Conservation (phyloP, 2,113 vertebrate species). For the Nycticryphes semicollaris region DNA sequence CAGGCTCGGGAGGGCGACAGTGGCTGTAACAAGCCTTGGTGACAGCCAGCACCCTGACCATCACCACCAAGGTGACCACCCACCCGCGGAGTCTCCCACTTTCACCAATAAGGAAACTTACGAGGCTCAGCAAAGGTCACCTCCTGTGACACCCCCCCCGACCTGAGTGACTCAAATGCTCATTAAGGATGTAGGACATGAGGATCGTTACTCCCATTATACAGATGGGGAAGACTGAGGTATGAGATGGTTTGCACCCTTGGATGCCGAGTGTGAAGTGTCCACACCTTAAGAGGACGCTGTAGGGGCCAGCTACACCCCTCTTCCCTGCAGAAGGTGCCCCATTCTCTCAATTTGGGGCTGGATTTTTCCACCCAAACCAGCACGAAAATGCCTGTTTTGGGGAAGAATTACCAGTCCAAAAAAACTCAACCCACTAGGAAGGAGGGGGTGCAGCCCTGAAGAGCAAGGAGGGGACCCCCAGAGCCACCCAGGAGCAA, state of each 20-base stretch:
- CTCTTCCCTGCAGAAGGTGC: neutral
- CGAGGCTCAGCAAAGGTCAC: neutral
- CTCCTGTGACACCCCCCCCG: fast-evolving
- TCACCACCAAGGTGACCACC: fast-evolving
- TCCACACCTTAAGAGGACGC: fast-evolving
- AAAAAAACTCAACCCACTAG: fast-evolving
- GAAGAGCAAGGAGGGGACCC: neutral
- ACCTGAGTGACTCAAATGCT: neutral
- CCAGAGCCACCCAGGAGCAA: fast-evolving
- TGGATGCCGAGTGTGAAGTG: neutral
- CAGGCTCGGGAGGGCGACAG: neutral
- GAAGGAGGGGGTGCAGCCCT: neutral
- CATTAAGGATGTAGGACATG: fast-evolving
- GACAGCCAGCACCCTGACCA: neutral
- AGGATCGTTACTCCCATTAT: fast-evolving
- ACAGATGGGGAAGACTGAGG: neutral
- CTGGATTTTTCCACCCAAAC: neutral
- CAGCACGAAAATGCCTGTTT: fast-evolving
- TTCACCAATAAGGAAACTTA: fast-evolving
- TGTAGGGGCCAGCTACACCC: fast-evolving
- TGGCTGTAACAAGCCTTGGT: neutral
- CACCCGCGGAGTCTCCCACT: fast-evolving
- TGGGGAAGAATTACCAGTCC: neutral
- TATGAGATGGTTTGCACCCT: fast-evolving
- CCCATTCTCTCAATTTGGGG: fast-evolving